Base-by-base conservation (phyloP, 2,113 vertebrate genomes). In the Astur gentilis region DNA sequence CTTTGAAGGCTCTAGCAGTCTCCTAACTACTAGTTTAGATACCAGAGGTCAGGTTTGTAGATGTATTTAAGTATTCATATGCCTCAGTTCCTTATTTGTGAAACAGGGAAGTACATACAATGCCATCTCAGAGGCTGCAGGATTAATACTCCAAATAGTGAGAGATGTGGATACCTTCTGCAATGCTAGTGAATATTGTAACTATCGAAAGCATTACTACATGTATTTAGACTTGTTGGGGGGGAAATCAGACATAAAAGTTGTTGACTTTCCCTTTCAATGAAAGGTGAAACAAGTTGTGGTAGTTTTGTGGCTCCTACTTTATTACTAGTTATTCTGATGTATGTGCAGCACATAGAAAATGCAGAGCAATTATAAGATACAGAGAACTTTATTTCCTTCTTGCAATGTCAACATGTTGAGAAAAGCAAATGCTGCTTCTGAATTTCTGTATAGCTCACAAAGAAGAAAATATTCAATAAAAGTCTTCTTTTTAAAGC, bases 311-410 rank as follows among this genome's bases (percentile, higher is more conserved):
- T 72, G 47, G 31, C 36, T 91, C 34, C 8, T 65, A 32, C 31
- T 83, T 84, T 92, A 40, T 76, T 62, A 29, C 16, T 61, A 38
- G 8, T 50, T 90, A 15, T 75, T 83, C n/a, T 81, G 45, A 32
- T 14, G 5, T 32, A 13, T 2, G 0, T 65, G 38, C 25, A 64
- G 60, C 0, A 0, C 7, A 4, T 27, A 45, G 72, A 75, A 82
- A 92, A 61, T 60, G n/a, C 10, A 49, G 29, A 79, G 26, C 40
- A 55, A 21, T 76, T 82, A 8, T 5, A 71, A 60, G n/a, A 62
- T 83, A 32, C 1, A 21, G 14, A 80, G 31, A 70, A n/a, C 17
- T 79, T 55, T 62, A 18, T 75, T 69, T 87, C 29, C 11, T 19
- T 87, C n/a, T 92, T 87, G 52, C 55, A 69, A 3, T 45, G 22